A percentile compares a stretch with the other conserved stretches of the same genome.
Evolutionary conservation across 2,113 vertebrate species (phyloP).

Genomic region (Lethenteron camtschaticum): DNA sequence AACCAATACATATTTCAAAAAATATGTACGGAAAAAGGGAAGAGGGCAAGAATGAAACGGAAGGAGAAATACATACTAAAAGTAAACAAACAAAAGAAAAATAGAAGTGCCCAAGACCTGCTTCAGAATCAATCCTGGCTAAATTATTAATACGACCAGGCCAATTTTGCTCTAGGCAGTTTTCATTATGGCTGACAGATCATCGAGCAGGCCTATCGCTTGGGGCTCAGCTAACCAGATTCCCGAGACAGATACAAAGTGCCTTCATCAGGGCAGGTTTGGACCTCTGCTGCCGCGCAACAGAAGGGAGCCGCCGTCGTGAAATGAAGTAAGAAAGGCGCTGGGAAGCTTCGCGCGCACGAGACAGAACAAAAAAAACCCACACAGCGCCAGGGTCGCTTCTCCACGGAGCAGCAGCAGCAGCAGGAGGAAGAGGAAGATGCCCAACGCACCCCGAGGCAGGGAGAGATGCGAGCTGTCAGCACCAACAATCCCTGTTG

Average conservation of each 20-base stretch:
- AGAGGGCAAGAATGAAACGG: not conserved
- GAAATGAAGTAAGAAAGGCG: too few relatives aligned
- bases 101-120: not conserved
- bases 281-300: not conserved
- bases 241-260: conserved; percentile 4
- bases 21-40: conserved; percentile 1
- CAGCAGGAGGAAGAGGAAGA: too few relatives aligned
- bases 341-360: too few relatives aligned
- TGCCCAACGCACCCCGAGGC: too few relatives aligned
- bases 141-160: conserved; percentile 6
- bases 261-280: conserved; percentile 2
- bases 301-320: too few relatives aligned
- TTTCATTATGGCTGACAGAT: conserved; percentile 6
- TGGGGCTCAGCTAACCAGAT: conserved; percentile 4
- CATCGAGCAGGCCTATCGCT: conserved; percentile 4
- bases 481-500: too few relatives aligned
- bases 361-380: too few relatives aligned
- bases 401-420: too few relatives aligned
- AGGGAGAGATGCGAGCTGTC: too few relatives aligned
- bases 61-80: not conserved
- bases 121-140: conserved; percentile 5
- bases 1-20: not conserved
- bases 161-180: conserved; percentile 5
- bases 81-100: not conserved
- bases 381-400: too few relatives aligned